Evolutionary conservation across 2,888 invertebrate species (phyloP).

Genomic region (Epistrophella euchroma): DNA sequence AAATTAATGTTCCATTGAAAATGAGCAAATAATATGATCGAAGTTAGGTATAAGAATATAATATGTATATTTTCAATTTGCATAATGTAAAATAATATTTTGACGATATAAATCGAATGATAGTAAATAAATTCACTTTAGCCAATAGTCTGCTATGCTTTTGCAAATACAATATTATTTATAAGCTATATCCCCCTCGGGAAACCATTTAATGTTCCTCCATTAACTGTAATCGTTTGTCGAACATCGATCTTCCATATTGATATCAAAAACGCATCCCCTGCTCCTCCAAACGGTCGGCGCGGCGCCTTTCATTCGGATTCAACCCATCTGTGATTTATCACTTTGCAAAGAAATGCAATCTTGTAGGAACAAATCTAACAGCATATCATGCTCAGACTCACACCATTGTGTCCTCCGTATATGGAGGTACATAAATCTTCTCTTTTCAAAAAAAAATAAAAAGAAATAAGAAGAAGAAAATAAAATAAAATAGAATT

Average conservation of each 20-base stretch:
- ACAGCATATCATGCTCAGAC: conserved; percentile 62
- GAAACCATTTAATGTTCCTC: conserved; percentile 54
- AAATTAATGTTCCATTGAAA: not conserved
- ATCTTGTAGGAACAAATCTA: conserved; percentile 71
- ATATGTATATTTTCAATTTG: not conserved
- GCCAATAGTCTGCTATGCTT: not conserved
- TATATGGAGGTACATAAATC: conserved; percentile 72
- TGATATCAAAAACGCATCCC: conserved; percentile 62
- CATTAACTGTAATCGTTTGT: conserved; percentile 67
- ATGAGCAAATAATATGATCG: not conserved
- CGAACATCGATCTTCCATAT: conserved; percentile 72
- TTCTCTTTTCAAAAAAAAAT: conserved; percentile 56
- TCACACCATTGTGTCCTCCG: conserved; percentile 49
- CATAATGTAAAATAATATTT: conserved; percentile 9
- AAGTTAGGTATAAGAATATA: not conserved
- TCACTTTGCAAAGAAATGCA: conserved; percentile 73
- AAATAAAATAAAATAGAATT: conserved; percentile 24
- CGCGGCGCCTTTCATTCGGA: not conserved
- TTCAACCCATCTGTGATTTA: conserved; percentile 65
- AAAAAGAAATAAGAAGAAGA: not conserved
- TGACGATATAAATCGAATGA: not conserved
- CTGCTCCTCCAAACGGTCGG: not conserved
- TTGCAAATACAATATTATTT: conserved; percentile 9
- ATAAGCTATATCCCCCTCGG: conserved; percentile 1
- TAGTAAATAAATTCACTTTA: not conserved